Base-by-base conservation (phyloP, 1,140 invertebrate species). In the Penaeus indicus region DNA sequence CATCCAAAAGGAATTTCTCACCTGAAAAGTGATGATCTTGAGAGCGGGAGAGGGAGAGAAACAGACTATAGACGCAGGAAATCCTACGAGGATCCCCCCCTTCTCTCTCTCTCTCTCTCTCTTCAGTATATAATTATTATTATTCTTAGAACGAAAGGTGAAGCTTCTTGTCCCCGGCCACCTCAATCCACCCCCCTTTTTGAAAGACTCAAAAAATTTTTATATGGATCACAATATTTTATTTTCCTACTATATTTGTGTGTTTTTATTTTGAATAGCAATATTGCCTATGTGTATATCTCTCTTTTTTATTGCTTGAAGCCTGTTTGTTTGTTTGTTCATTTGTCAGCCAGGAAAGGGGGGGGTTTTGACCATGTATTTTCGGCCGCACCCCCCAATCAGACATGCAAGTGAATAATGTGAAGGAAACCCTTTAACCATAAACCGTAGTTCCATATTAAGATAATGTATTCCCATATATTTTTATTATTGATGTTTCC, bases 401-500 rank as follows among this genome's bases (percentile, higher is more conserved):
- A 11, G 54, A 54, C 67, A 86, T 47, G 63, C 25, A 54, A 86
- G 42, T 72, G 86, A 83, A 91, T 87, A 86, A 90, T 90, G 89
- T 89, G 90, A 91, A 91, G 89, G 88, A 90, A 83, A 90, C 89
- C 87, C 88, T 90, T 85, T 89, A 89, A 86, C 89, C 90, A 89
- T 90, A 88, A 90, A 90, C 91, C 91, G 91, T 92, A 92, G 92
- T 92, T 92, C 92, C 92, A 92, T 92, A 89, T 89, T 89, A 89
- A 89, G 92, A 92, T 92, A 92, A 91, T 92, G 92, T 92, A 91
- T 92, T 92, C 92, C 91, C 91, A 92, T 92, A 92, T 92, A 92
- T 92, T 92, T 92, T 92, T 92, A 92, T 92, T 92, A 92, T 92
- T 92, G 92, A 92, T 92, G 92, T 92, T 92, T 92, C 92, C 92